Percentiles rank a stretch among this genome's conserved stretches.
phyloP scores from a whole-genome alignment of 2,888 invertebrate genomes.

The Nymphalis c-album region DNA sequence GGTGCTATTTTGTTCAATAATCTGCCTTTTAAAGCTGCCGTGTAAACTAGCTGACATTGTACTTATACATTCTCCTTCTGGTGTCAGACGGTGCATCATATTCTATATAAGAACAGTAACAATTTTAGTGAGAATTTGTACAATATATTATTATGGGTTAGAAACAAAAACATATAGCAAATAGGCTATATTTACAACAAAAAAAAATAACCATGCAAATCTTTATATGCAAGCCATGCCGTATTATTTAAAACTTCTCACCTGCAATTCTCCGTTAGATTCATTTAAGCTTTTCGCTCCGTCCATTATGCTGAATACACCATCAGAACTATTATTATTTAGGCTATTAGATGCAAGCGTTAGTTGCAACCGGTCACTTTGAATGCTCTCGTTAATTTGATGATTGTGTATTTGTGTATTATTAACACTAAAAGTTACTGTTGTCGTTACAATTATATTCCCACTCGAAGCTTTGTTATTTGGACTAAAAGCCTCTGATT shows the following conservation, averaged over 20 bases:
- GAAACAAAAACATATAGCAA: slow-evolving; percentile 44
- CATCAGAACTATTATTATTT: slow-evolving; percentile 70
- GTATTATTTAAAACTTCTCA: slow-evolving; percentile 50
- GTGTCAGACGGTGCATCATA: slow-evolving; percentile 86
- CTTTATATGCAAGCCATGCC: slow-evolving; percentile 51
- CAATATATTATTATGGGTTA: slow-evolving; percentile 29
- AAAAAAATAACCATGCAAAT: slow-evolving; percentile 37
- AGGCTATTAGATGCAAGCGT: slow-evolving; percentile 78
- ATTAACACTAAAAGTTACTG: slow-evolving; percentile 91
- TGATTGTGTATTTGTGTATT: slow-evolving; percentile 79
- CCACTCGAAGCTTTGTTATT: slow-evolving; percentile 80
- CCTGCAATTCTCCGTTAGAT: slow-evolving; percentile 69
- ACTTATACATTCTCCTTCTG: slow-evolving; percentile 84
- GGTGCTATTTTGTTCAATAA: slow-evolving; percentile 69
- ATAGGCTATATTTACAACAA: slow-evolving; percentile 38
- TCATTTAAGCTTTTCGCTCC: slow-evolving; percentile 61
- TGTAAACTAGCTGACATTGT: slow-evolving; percentile 84
- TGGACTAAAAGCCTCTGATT: slow-evolving; percentile 72
- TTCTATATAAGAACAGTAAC: slow-evolving; percentile 81
- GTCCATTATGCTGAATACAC: slow-evolving; percentile 65
- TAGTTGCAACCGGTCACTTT: slow-evolving; percentile 76
- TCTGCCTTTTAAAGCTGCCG: slow-evolving; percentile 83
- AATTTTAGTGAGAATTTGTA: slow-evolving; percentile 43
- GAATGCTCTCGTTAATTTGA: slow-evolving; percentile 75
- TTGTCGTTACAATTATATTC: slow-evolving; percentile 92